Percentiles rank a stretch among this genome's conserved stretches.
Evolutionary conservation across 2,113 vertebrate species (phyloP).

Genomic region (Spizaetus ornatus): DNA sequence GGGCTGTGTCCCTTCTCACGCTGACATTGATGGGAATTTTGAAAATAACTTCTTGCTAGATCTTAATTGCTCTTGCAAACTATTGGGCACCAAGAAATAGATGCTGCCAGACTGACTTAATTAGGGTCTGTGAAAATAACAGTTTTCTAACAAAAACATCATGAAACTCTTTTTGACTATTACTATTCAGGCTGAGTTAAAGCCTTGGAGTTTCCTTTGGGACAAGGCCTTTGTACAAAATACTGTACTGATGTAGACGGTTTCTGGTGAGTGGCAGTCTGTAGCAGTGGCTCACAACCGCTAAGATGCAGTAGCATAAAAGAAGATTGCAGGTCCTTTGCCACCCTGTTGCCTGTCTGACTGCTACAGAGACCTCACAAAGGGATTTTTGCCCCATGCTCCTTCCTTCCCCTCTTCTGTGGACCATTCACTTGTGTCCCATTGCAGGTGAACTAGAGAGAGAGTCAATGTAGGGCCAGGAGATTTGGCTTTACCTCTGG

Average conservation of each 20-base stretch:
- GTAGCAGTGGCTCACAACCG: not conserved
- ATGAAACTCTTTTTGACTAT: not conserved
- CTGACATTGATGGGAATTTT: not conserved
- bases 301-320: not conserved
- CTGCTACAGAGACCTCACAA: not conserved
- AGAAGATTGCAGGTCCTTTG: not conserved
- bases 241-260: not conserved
- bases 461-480: not conserved
- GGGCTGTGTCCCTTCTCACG: not conserved
- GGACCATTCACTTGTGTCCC: not conserved
- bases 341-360: not conserved
- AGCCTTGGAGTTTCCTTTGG: not conserved
- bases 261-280: not conserved
- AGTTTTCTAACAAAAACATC: not conserved
- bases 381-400: not conserved
- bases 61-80: not conserved
- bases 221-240: not conserved
- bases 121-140: not conserved
- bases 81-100: not conserved
- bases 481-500: not conserved
- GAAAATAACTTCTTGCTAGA: not conserved
- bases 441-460: not conserved
- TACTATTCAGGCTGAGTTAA: not conserved
- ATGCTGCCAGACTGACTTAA: not conserved
- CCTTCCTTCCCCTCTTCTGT: not conserved